These are phyloP conservation scores for Masnerella sp. DNA, from an alignment of 2,888 invertebrate genomes.

Conservation along the genomic window DNA sequence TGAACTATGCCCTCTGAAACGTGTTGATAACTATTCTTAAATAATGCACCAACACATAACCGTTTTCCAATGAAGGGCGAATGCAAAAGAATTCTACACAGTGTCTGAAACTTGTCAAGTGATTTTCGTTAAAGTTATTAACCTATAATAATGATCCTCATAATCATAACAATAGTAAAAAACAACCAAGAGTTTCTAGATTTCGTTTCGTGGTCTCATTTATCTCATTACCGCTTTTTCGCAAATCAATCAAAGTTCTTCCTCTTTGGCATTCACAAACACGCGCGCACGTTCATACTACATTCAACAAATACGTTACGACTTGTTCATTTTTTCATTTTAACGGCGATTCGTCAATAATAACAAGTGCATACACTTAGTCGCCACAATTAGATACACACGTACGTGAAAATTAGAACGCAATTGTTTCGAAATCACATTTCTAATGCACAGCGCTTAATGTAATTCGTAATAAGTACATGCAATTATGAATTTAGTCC, in stretches of 20 bases:
- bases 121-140: too few species aligned
- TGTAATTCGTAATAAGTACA: conserved; percentile 41
- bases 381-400: conserved; percentile 12
- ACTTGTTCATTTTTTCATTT: conserved; percentile 14
- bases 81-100: too few species aligned
- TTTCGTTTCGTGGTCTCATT: neutral
- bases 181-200: conserved; percentile 21
- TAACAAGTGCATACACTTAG: conserved; percentile 9
- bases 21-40: too few species aligned
- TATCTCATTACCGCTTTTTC: conserved; percentile 4
- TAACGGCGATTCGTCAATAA: conserved; percentile 21
- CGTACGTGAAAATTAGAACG: conserved; percentile 13
- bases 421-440: conserved; percentile 24
- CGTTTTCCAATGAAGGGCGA: too few species aligned
- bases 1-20: neutral
- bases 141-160: conserved; percentile 7
- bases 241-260: conserved; percentile 20
- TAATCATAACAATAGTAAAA: conserved; percentile 21
- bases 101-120: too few species aligned
- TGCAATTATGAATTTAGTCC: conserved; percentile 27
- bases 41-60: too few species aligned
- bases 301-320: conserved; percentile 10
- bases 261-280: conserved; percentile 42
- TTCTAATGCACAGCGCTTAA: conserved; percentile 29
- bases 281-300: conserved; percentile 9